Evolutionary conservation across 2,888 invertebrate species (phyloP).

Genomic region (Dusona sp.): DNA sequence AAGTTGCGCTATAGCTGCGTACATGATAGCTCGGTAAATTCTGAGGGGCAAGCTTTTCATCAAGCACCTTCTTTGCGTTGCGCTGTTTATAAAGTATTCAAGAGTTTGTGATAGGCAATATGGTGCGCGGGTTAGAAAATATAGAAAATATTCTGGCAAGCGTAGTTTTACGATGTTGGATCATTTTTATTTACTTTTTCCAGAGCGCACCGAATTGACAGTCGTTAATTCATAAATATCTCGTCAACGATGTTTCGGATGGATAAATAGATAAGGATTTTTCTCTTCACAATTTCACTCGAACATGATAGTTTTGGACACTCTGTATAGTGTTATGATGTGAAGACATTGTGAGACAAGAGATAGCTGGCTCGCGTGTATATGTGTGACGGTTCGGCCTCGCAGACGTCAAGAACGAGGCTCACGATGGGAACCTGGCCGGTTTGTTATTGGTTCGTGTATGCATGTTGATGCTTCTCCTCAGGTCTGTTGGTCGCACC

Average conservation of each 20-base stretch:
- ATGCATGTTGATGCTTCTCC: conserved; percentile 49
- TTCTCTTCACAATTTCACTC: neutral
- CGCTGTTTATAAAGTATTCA: neutral
- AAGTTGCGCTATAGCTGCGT: neutral
- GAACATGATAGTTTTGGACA: neutral
- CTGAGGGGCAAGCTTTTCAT: neutral
- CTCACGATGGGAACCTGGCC: conserved; percentile 32
- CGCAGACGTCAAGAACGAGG: conserved; percentile 40
- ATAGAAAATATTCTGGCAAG: neutral
- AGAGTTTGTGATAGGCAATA: neutral
- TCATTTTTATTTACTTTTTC: too few species aligned
- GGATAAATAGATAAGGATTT: neutral
- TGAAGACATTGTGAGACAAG: conserved; percentile 1
- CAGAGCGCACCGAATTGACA: too few species aligned
- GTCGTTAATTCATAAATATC: neutral
- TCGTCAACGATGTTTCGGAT: neutral
- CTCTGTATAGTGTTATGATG: conserved; percentile 4
- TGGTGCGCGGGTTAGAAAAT: neutral
- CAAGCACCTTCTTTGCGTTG: neutral
- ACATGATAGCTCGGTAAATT: neutral
- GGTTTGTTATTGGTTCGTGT: conserved; percentile 52
- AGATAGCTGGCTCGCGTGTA: conserved; percentile 6
- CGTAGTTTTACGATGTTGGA: too few species aligned
- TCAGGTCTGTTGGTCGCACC: conserved; percentile 28
- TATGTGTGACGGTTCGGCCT: conserved; percentile 22